Percentiles rank a stretch among this genome's conserved stretches.
Evolutionary conservation across 2,888 invertebrate species (phyloP).

Genomic region (Melanchra persicariae): DNA sequence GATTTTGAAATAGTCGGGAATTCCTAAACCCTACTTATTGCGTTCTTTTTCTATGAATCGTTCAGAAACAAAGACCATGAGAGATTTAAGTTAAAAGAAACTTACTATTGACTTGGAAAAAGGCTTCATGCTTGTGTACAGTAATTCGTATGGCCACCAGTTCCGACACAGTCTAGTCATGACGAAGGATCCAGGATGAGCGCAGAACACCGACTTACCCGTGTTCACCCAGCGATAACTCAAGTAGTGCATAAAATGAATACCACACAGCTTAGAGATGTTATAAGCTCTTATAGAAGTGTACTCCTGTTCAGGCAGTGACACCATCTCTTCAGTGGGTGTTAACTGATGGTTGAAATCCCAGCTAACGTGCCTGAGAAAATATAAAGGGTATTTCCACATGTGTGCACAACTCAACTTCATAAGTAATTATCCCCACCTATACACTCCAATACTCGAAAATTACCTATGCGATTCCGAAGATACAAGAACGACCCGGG

Average conservation of each 20-base stretch:
- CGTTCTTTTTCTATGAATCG: background rate
- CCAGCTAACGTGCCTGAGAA: constrained; percentile 81
- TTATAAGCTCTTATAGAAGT: constrained; percentile 97
- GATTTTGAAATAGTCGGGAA: too few species aligned
- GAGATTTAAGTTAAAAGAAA: constrained; percentile 41
- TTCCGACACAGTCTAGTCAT: constrained; percentile 94
- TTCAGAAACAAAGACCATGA: background rate
- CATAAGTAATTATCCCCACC: background rate
- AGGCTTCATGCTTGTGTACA: constrained; percentile 95
- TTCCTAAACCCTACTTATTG: too few species aligned
- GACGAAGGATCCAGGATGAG: constrained; percentile 98
- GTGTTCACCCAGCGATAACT: constrained; percentile 92
- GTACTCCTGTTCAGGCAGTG: constrained; percentile 93
- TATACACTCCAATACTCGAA: background rate
- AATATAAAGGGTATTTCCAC: constrained; percentile 6
- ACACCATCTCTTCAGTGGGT: constrained; percentile 91
- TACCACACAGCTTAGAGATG: constrained; percentile 96
- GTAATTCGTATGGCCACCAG: constrained; percentile 95
- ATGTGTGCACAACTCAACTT: background rate
- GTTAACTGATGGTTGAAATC: constrained; percentile 74
- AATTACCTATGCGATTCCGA: constrained; percentile 96
- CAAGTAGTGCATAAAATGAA: constrained; percentile 92
- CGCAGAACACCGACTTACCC: constrained; percentile 94
- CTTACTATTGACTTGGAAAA: constrained; percentile 97
- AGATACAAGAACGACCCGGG: constrained; percentile 95